Percentiles rank a stretch among this genome's conserved stretches.
Conservation (phyloP, 1,140 invertebrate species). For the Drosophila micromelanica region DNA sequence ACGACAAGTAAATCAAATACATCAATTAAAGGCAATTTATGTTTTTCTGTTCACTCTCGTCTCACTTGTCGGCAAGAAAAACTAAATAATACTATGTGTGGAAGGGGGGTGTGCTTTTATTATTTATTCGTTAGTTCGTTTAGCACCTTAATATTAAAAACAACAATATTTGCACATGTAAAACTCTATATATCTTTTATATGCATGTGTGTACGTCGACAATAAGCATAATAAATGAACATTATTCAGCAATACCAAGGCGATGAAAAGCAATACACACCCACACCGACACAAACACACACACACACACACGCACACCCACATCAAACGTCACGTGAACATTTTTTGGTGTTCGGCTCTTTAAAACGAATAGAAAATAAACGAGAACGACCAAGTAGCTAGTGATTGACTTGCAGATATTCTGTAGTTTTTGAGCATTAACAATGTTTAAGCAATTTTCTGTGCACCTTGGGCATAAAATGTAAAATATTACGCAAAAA, state of each 20-base stretch:
- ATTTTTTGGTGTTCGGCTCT: not conserved
- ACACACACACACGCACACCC: not conserved
- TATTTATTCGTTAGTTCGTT: constrained; percentile 36
- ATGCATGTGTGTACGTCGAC: not conserved
- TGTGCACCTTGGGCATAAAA: too few species aligned
- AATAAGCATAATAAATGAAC: constrained; percentile 6
- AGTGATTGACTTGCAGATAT: not conserved
- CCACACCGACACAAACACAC: too few species aligned
- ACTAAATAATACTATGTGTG: not conserved
- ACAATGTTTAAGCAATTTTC: too few species aligned
- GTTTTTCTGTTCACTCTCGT: too few species aligned
- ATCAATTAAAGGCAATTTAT: too few species aligned
- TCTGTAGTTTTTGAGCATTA: not conserved
- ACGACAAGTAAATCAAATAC: too few species aligned
- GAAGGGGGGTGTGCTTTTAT: constrained; percentile 3
- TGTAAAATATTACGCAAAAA: too few species aligned
- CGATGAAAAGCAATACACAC: constrained; percentile 1
- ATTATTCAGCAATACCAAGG: constrained; percentile 1
- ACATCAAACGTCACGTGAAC: constrained; percentile 11
- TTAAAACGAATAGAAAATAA: not conserved
- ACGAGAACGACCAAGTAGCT: not conserved
- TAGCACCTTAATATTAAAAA: constrained; percentile 59
- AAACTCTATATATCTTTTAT: not conserved
- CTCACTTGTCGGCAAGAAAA: too few species aligned
- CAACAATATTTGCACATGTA: constrained; percentile 22